These are phyloP conservation scores for Sepiola atlantica DNA, from an alignment of 2,888 invertebrate genomes.

Conservation along the genomic window DNA sequence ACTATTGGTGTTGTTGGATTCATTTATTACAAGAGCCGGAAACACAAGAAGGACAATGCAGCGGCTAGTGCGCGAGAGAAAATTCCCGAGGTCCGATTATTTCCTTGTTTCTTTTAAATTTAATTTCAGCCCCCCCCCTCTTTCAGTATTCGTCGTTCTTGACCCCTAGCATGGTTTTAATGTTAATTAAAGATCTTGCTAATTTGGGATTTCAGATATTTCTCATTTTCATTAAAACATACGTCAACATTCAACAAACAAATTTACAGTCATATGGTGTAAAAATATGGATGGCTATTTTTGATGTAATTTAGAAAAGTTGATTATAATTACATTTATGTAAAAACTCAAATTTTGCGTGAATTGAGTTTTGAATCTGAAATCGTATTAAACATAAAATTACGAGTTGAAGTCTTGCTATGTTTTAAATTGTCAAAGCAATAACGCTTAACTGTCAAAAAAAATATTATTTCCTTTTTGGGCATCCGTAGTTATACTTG, in stretches of 20 bases:
- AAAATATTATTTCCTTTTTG: background rate
- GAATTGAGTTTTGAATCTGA: background rate
- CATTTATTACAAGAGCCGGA: conserved; percentile 79
- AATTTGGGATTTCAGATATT: background rate
- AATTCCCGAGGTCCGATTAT: background rate
- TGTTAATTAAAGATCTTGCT: background rate
- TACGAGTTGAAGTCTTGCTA: background rate
- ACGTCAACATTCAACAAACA: background rate
- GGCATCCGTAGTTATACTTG: background rate
- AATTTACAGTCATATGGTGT: background rate
- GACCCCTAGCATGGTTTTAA: background rate
- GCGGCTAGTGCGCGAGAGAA: background rate
- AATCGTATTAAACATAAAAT: background rate
- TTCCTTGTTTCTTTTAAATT: background rate
- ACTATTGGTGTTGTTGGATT: conserved; percentile 86
- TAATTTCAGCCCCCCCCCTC: too few relatives aligned
- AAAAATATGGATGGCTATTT: background rate
- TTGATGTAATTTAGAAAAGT: background rate
- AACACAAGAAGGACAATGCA: conserved; percentile 1
- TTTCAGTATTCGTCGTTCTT: background rate
- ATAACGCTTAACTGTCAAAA: background rate
- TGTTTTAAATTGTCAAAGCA: background rate
- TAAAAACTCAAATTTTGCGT: background rate
- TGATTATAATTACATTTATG: background rate
- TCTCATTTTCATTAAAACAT: background rate